A percentile compares a stretch with the other conserved stretches of the same genome.
Conservation (phyloP, 1,140 invertebrate genomes). For the Charaxes varanes region DNA sequence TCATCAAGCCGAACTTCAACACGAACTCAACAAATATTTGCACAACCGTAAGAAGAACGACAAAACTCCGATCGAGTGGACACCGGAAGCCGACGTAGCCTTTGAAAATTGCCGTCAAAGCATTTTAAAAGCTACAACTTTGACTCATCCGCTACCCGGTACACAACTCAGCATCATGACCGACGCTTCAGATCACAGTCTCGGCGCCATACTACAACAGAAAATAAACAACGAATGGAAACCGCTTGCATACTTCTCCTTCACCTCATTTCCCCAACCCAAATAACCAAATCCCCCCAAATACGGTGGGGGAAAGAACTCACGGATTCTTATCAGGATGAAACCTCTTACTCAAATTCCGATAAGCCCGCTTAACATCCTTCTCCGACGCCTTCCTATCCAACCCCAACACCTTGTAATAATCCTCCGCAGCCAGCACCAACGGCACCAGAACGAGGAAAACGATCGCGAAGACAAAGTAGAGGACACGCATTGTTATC, state of each 20-base stretch:
- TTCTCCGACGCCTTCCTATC: no score
- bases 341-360: no score
- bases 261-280: no score
- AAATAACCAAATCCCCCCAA: no score
- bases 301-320: no score
- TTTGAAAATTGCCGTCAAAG: constrained; percentile 31
- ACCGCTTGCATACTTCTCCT: constrained; percentile 21
- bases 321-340: no score
- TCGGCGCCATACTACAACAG: constrained; percentile 39
- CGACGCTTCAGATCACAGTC: constrained; percentile 17
- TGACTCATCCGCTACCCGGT: constrained; percentile 8
- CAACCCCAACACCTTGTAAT: no score
- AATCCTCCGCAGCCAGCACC: no score
- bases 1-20: constrained; percentile 19
- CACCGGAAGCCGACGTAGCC: constrained; percentile 6
- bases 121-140: constrained; percentile 31
- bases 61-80: constrained; percentile 26
- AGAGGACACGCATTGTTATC: no score
- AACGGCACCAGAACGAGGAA: no score
- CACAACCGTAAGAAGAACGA: constrained; percentile 33
- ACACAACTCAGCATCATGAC: constrained; percentile 12
- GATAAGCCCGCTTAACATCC: no score
- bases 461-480: no score
- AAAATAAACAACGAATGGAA: constrained; percentile 13
- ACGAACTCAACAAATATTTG: constrained; percentile 24